Evolutionary conservation across 2,113 vertebrate species (phyloP).

Genomic region (Bombycilla garrulus): DNA sequence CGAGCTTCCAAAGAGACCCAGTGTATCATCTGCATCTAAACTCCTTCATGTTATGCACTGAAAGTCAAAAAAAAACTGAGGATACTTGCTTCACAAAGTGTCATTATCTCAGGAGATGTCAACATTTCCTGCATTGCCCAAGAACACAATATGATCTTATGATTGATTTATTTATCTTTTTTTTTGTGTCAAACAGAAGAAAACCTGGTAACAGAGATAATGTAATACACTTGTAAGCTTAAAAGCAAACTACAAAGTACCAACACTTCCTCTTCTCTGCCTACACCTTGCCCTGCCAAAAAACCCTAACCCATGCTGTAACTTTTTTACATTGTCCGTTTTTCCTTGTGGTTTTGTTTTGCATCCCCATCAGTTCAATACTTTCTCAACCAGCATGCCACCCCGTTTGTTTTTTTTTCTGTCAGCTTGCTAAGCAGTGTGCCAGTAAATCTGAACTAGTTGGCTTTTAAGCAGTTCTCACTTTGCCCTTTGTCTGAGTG

Average conservation of each 20-base stretch:
- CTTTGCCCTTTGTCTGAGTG: not conserved
- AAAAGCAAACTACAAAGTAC: not conserved
- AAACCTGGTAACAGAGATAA: not conserved
- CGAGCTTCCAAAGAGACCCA: not conserved
- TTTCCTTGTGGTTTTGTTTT: not conserved
- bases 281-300: not conserved
- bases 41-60: not conserved
- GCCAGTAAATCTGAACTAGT: not conserved
- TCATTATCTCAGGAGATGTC: not conserved
- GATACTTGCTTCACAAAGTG: not conserved
- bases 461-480: not conserved
- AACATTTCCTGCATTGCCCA: not conserved
- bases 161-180: not conserved
- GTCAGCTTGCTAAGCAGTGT: not conserved
- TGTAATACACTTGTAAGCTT: not conserved
- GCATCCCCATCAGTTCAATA: not conserved
- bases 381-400: not conserved
- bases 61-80: not conserved
- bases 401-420: not conserved
- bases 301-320: fast-evolving
- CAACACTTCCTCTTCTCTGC: fast-evolving
- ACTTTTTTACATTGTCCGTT: not conserved
- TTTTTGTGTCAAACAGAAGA: not conserved
- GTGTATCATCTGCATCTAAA: not conserved
- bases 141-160: not conserved